Evolutionary conservation across 2,113 vertebrate species (phyloP).

Genomic region (Bubo bubo): DNA sequence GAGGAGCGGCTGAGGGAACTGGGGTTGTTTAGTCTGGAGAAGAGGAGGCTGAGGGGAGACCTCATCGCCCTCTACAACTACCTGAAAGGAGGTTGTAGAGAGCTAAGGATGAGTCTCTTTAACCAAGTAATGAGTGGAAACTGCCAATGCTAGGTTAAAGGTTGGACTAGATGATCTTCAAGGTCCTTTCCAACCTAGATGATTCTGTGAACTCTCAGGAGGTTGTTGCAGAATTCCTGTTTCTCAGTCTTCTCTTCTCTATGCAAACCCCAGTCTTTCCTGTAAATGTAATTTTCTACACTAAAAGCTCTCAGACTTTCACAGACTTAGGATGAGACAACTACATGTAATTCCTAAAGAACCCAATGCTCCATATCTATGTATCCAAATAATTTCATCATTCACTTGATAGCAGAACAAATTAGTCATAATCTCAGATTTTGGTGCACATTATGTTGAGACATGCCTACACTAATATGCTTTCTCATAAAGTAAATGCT

Average conservation of each 20-base stretch:
- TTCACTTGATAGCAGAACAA: constrained; percentile 75
- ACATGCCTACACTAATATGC: constrained; percentile 75
- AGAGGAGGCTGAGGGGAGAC: too few species aligned
- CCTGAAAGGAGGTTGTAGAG: too few species aligned
- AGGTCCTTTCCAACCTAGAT: too few species aligned
- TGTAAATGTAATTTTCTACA: constrained; percentile 43
- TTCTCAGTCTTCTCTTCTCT: not conserved
- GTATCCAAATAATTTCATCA: constrained; percentile 76
- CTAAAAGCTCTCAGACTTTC: constrained; percentile 38
- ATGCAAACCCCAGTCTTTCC: constrained; percentile 27
- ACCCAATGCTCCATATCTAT: constrained; percentile 56
- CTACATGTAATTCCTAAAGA: constrained; percentile 61
- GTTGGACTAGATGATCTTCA: too few species aligned
- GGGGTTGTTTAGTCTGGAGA: too few species aligned
- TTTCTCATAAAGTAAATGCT: constrained; percentile 82
- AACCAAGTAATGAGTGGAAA: too few species aligned
- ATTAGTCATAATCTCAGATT: constrained; percentile 77
- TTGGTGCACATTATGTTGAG: constrained; percentile 76
- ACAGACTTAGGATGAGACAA: constrained; percentile 45
- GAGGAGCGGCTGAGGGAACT: too few species aligned
- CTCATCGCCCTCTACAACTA: too few species aligned
- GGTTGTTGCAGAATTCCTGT: not conserved
- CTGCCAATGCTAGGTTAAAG: too few species aligned
- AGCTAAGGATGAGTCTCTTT: too few species aligned
- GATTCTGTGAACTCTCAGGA: not conserved